These are phyloP conservation scores for Daubentonia madagascariensis DNA, from an alignment of 2,113 vertebrate genomes.

Conservation along the genomic window DNA sequence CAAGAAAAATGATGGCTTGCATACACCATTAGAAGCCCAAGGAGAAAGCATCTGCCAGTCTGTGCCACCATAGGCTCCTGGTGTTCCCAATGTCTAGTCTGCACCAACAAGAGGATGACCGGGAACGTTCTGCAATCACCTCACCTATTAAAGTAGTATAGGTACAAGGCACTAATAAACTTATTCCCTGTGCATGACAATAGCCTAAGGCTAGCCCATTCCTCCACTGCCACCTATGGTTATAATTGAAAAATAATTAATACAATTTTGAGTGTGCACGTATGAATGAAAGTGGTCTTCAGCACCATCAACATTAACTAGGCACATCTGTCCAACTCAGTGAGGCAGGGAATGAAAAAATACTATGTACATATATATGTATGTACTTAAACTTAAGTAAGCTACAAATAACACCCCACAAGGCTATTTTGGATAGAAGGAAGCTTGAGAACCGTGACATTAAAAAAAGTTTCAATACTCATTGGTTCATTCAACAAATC, in stretches of 20 bases:
- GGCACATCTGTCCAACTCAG: not conserved
- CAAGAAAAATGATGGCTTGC: slow-evolving; percentile 58
- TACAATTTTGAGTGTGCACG: not conserved
- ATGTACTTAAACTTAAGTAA: not conserved
- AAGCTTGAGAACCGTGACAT: not conserved
- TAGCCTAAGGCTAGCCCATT: not conserved
- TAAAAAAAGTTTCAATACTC: not conserved
- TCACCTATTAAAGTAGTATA: not conserved
- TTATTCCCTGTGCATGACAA: not conserved
- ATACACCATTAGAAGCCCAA: slow-evolving; percentile 8
- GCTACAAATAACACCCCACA: not conserved
- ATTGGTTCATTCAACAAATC: not conserved
- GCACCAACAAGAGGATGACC: not conserved
- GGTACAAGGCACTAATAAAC: not conserved
- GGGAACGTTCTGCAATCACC: not conserved
- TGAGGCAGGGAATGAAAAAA: not conserved
- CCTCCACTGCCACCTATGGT: not conserved
- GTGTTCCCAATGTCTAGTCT: not conserved
- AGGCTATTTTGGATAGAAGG: not conserved
- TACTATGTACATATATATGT: not conserved
- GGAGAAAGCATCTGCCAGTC: slow-evolving; percentile 54
- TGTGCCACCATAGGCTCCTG: not conserved
- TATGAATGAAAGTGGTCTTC: not conserved
- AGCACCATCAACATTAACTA: not conserved
- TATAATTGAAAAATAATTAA: not conserved